phyloP scores from a whole-genome alignment of 2,113 vertebrate genomes.

The Phasianus colchicus region DNA sequence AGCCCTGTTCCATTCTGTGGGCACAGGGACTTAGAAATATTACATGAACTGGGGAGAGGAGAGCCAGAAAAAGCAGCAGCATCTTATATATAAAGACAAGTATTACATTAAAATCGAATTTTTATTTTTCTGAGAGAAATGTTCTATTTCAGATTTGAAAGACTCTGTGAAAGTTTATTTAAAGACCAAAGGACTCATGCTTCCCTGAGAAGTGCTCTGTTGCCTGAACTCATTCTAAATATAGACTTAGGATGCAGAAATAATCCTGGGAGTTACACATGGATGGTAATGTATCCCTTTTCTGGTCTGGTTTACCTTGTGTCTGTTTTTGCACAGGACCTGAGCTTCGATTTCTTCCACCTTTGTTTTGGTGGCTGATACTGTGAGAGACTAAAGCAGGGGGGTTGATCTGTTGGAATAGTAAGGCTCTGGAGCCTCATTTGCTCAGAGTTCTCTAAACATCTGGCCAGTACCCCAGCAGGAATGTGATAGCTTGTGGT shows the following conservation, averaged over 20 bases:
- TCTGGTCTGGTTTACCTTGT: background rate
- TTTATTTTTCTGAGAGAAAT: background rate
- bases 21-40: background rate
- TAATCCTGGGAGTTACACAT: background rate
- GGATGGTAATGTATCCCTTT: background rate
- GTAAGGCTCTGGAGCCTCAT: background rate
- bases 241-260: background rate
- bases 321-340: background rate
- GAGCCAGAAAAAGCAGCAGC: background rate
- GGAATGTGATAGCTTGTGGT: background rate
- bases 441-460: background rate
- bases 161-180: background rate
- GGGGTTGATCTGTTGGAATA: background rate
- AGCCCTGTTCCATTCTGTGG: background rate
- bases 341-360: background rate
- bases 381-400: background rate
- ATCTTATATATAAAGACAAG: background rate
- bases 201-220: background rate
- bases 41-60: background rate
- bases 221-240: conserved; percentile 10
- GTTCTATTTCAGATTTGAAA: background rate
- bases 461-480: too few species aligned
- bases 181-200: background rate
- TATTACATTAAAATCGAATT: background rate
- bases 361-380: background rate